Base-by-base conservation (phyloP, 2,113 vertebrate species). In the Alaudala cheleensis region DNA sequence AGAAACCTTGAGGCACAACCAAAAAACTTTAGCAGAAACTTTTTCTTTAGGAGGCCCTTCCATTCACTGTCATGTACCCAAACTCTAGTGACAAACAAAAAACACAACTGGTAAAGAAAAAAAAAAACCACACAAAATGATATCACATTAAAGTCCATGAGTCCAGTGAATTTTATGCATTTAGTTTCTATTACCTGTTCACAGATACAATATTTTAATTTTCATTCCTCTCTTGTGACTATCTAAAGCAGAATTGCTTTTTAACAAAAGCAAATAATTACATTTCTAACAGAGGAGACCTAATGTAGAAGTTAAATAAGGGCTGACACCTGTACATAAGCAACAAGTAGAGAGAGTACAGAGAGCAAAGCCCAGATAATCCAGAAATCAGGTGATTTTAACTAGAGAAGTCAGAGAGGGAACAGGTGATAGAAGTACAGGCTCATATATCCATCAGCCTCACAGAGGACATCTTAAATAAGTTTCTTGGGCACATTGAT, bases 41-140 rank as follows among this genome's bases (percentile, higher is more conserved):
- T 90, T 71, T 89, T 93, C 28, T 95, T 66, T 94, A 21, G 45
- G 28, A 91, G 71, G 62, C 62, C 58, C 58, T 96, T 81, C 16
- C 1, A 79, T 85, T 92, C 57, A 62, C 24, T 58, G n/a, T 85
- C 53, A 56, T 5, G 6, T 85, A 92, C 49, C 8, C 44, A 72
- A 88, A 28, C 23, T 93, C 14, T 37, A 65, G 56, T 65, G 57
- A 83, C 45, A 86, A 91, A 79, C 40, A 14, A 72, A 90, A 92
- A 74, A 1, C 26, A 71, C 31, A 95, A 66, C 23, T 22, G 8
- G 9, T 65, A 76, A 67, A 67, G 65, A 62, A 87, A 77, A 84
- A 85, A 85, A n/a, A 29, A 42, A 42, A 42, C 4, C 58, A 47
- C 25, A 56, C 8, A 72, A 67, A 93, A 77, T 37, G 50, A 34